A percentile compares a stretch with the other conserved stretches of the same genome.
These are phyloP conservation scores for Helleia helle DNA, from an alignment of 2,888 invertebrate genomes.

Conservation along the genomic window DNA sequence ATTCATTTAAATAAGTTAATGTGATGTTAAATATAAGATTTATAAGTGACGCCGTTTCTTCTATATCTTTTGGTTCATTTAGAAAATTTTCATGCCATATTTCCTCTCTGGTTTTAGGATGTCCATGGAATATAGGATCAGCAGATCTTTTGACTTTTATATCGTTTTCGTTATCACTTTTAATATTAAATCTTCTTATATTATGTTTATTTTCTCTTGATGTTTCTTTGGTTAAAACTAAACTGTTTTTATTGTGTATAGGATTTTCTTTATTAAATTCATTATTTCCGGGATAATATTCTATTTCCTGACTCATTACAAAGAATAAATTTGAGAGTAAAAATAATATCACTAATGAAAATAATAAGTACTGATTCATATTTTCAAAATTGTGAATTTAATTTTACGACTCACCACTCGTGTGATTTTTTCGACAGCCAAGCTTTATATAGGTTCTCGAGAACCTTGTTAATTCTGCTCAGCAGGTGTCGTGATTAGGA, in stretches of 20 bases:
- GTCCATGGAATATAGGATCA: constrained; percentile 71
- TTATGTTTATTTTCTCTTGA: constrained; percentile 12
- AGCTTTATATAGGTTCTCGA: constrained; percentile 39
- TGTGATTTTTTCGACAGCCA: background rate
- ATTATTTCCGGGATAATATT: constrained; percentile 5
- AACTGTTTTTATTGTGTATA: background rate
- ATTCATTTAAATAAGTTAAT: constrained; percentile 74
- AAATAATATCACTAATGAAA: background rate
- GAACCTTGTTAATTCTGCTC: constrained; percentile 41
- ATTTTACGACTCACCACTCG: background rate
- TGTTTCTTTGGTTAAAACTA: background rate
- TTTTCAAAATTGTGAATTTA: background rate
- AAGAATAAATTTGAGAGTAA: background rate
- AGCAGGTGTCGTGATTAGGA: constrained; percentile 68
- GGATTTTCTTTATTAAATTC: background rate
- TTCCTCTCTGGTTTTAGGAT: constrained; percentile 74
- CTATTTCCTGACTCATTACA: background rate
- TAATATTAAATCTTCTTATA: constrained; percentile 2
- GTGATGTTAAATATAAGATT: constrained; percentile 75
- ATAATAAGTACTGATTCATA: background rate
- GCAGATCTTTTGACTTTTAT: constrained; percentile 36
- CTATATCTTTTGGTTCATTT: constrained; percentile 41
- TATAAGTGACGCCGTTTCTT: constrained; percentile 75
- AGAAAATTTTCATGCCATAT: constrained; percentile 66
- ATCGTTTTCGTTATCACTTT: constrained; percentile 1